phyloP scores from a whole-genome alignment of 2,113 vertebrate species.

The Percopsis transmontana region DNA sequence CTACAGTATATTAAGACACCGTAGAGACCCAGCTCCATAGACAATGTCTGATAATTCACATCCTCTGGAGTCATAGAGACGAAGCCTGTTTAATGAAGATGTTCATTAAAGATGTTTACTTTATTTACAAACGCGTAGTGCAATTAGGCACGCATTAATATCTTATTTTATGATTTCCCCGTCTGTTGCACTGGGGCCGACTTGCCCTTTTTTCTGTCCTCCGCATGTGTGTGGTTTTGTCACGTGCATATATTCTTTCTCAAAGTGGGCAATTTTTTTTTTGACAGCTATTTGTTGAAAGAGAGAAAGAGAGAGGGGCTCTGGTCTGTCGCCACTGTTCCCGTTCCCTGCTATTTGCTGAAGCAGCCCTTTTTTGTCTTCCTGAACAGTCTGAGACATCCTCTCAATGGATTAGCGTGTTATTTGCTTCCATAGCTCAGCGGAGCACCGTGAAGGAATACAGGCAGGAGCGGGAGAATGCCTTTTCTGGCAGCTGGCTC shows the following conservation, averaged over 20 bases:
- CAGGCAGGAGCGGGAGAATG: conserved; percentile 10
- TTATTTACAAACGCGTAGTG: conserved; percentile 62
- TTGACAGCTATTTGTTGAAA: conserved; percentile 83
- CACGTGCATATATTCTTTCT: conserved; percentile 61
- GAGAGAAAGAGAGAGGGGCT: conserved; percentile 53
- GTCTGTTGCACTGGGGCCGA: conserved; percentile 60
- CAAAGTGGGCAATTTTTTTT: conserved; percentile 78
- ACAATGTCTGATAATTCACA: conserved; percentile 14
- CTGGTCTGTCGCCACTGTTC: conserved; percentile 53
- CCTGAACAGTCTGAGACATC: conserved; percentile 58
- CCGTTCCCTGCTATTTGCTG: conserved; percentile 69
- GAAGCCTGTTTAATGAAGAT: too few relatives aligned
- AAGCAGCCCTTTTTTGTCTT: conserved; percentile 64
- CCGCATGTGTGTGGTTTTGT: conserved; percentile 60
- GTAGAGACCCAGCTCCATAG: conserved; percentile 10
- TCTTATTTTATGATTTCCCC: conserved; percentile 68
- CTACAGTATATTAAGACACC: conserved; percentile 16
- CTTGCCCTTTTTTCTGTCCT: conserved; percentile 45
- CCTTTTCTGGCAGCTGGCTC: conserved; percentile 42
- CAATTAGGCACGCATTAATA: conserved; percentile 62
- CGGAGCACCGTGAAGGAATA: conserved; percentile 41
- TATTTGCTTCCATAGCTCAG: conserved; percentile 42
- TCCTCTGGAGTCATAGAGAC: too few relatives aligned
- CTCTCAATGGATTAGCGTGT: conserved; percentile 61
- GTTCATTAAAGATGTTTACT: conserved; percentile 33